Base-by-base conservation (phyloP, 2,888 invertebrate genomes). In the Drosophila villosipedis region DNA sequence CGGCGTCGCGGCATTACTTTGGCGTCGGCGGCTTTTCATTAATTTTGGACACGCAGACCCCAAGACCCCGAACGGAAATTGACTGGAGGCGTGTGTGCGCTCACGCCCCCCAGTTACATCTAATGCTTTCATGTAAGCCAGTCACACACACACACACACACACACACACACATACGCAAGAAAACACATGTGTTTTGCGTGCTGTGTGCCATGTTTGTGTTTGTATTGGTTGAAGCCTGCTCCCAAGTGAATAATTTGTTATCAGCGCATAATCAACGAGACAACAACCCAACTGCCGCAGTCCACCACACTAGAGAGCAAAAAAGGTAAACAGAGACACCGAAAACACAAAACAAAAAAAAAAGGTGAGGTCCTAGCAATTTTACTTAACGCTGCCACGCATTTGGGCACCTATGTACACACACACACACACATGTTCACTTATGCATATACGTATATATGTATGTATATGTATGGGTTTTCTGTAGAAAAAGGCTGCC, bases 231-330 rank as follows among this genome's bases (percentile, higher is more conserved):
- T 82, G 91, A 80, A 76, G 80, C 82, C 78, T 72, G 78, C 68
- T 85, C 92, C 86, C 91, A 78, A 77, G 89, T 89, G 91, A 89
- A 92, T 91, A 92, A 91, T 91, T 91, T 91, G 89, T 87, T 91
- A 91, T 89, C 84, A 89, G 87, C 87, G 83, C 90, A 91, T 91
- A 92, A 91, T 91, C 87, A 91, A 83, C 88, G 88, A 91, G 85
- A 83, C 89, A 84, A 80, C 72, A 68, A 63, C 74, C 69, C 68
- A 66, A 59, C 61, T 64, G 65, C 62, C 60, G 60, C 64, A 64
- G 59, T 59, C 55, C 71, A 70, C 58, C 59, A 62, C 33, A 57
- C 52, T 50, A 58, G 59, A 64, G 73, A 73, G 68, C 70, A 67
- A 16, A 66, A 73, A 73, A 76, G 66, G 81, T 66, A 80, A 83